Percentiles rank a stretch among this genome's conserved stretches.
phyloP scores from a whole-genome alignment of 35 echinoderm and acorn worm species.

The Heliocidaris tuberculata region DNA sequence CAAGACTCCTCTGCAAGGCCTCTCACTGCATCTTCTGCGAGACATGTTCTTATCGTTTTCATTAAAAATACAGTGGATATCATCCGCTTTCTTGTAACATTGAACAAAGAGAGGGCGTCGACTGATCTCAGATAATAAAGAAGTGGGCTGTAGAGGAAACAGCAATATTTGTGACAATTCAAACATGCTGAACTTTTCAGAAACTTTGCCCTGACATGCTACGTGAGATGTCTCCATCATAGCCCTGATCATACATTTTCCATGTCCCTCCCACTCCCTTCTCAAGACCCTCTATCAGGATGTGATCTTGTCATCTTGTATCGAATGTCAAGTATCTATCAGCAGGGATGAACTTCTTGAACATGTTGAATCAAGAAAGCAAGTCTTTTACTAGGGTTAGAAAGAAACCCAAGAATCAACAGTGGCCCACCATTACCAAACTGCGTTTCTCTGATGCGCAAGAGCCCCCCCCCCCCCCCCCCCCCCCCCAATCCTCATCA shows the following conservation, averaged over 20 bases:
- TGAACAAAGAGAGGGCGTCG: not conserved
- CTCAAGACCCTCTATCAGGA: not conserved
- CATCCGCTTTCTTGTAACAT: not conserved
- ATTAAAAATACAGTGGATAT: not conserved
- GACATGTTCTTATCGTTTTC: not conserved
- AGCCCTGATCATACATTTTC: not conserved
- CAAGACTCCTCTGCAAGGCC: not conserved
- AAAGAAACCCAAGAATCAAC: not conserved
- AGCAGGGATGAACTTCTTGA: not conserved
- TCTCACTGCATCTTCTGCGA: not conserved
- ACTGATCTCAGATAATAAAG: not conserved
- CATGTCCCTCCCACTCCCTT: not conserved
- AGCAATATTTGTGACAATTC: not conserved
- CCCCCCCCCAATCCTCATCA: not conserved
- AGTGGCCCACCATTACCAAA: not conserved
- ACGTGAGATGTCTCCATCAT: not conserved
- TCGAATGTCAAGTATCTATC: not conserved
- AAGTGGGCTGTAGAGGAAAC: not conserved
- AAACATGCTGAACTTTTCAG: not conserved
- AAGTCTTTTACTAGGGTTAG: not conserved
- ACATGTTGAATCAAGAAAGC: not conserved
- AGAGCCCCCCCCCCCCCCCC: not conserved
- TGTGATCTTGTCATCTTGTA: conserved; percentile 1
- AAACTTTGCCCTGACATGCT: not conserved
- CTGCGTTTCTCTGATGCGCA: not conserved